Conservation (phyloP, 2,797 vertebrate genomes). For the Anas capensis region DNA sequence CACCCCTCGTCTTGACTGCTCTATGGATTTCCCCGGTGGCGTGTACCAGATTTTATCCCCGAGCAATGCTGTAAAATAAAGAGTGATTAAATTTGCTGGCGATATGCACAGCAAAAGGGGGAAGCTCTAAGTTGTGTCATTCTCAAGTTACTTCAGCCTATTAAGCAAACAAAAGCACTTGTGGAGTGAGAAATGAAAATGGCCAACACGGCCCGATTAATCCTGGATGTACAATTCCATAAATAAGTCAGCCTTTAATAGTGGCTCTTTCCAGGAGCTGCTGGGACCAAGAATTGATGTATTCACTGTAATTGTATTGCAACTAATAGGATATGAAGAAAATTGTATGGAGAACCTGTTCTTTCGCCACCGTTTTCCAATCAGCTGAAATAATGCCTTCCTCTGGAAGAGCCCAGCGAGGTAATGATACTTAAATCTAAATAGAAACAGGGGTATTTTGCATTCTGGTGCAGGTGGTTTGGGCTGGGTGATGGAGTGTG, state of each 20-base stretch:
- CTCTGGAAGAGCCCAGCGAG: slow-evolving; percentile 53
- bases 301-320: slow-evolving; percentile 82
- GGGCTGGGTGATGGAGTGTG: neutral
- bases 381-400: slow-evolving; percentile 80
- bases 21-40: neutral
- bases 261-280: slow-evolving; percentile 76
- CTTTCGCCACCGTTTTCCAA: slow-evolving; percentile 77
- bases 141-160: slow-evolving; percentile 83
- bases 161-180: slow-evolving; percentile 85
- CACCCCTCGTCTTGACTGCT: neutral
- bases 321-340: slow-evolving; percentile 83
- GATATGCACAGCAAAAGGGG: slow-evolving; percentile 68
- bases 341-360: slow-evolving; percentile 77
- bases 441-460: neutral
- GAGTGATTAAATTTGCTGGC: slow-evolving; percentile 72
- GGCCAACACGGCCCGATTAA: slow-evolving; percentile 80
- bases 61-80: neutral
- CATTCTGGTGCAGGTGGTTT: neutral
- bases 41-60: slow-evolving; percentile 51
- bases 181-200: slow-evolving; percentile 85
- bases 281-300: slow-evolving; percentile 81
- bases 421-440: slow-evolving; percentile 30
- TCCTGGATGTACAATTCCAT: slow-evolving; percentile 84
- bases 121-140: slow-evolving; percentile 79
- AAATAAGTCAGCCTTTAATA: slow-evolving; percentile 83